Base-by-base conservation (phyloP, 2,888 invertebrate genomes). In the Oxystoma pomonae region DNA sequence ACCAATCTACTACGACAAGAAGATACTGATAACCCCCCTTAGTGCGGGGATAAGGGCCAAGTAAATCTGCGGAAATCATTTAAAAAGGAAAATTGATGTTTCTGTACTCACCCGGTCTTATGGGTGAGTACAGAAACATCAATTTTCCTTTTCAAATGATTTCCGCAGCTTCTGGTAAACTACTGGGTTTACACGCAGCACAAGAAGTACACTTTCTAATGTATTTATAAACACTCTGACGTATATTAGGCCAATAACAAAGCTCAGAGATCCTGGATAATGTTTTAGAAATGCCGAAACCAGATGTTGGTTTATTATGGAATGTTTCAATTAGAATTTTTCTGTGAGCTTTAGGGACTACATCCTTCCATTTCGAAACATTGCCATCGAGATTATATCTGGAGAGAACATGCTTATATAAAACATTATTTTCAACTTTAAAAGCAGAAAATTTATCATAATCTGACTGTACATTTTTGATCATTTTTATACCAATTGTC, bases 211-310 rank as follows among this genome's bases (percentile, higher is more conserved):
- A 69, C 20, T 55, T 65, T 22, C 55, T 60, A 22, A 68, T 61
- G 63, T 65, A 68, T 3, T 35, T 35, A 52, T 63, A 20, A n/a
- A 69, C 63, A 49, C 49, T 56, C 16, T 57, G 21, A 1, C 66
- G 17, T n/a, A 71, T 35, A 35, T 57, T 60, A 3, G 67, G 55
- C 63, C 63, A 63, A 20, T 63, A 71, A 64, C 70, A 72, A 1
- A 67, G 18, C 17, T 65, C 62, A 17, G 35, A 57, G 21, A 70
- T 65, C 53, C 69, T 20, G 49, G 61, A 50, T 3, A 70, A 35
- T 22, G 72, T 71, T 64, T 69, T 71, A 18, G 60, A 67, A 21
- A 69, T 21, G n/a, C 68, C 69, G 9, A 71, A 67, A 61, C 69
- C 67, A 20, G 58, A 51, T 53, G 59, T 22, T 60, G 63, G 49